Base-by-base conservation (phyloP, 2,888 invertebrate species). In the Meteorus colon region DNA sequence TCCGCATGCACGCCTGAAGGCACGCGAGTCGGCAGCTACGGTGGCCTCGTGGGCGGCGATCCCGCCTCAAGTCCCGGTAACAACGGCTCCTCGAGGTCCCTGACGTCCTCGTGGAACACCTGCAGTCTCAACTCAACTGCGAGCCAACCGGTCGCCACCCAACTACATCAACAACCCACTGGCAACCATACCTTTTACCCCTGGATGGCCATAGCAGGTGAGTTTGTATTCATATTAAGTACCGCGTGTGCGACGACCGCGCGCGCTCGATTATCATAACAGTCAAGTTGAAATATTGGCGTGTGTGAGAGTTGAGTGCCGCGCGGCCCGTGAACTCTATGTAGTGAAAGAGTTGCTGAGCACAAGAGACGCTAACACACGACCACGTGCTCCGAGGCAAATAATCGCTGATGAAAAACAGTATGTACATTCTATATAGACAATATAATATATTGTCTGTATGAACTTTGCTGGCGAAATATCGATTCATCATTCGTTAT, bases 181-280 rank as follows among this genome's bases (percentile, higher is more conserved):
- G 94, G 93, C 91, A 96, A 94, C 91, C 97, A 97, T 93, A 97
- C 97, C 89, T 97, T 97, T 92, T 97, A 97, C 92, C 97, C 97
- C 86, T 97, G 97, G 97, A 97, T 97, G 97, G 97, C 97, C 92
- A 97, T 97, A 93, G 97, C 97, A 97, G 97, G 97, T 97, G 91
- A 94, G 96, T 93, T 75, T 72, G 63, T 60, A 71, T 74, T 67
- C 68, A 68, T 62, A 74, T 34, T 24, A 68, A 65, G 63, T 71
- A 73, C 34, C 27, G 51, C 41, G 48, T 62, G 41, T 41, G 41
- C 41, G 41, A 41, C 41, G 41, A 71, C 48, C 63, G 62, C 63
- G 69, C 31, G 73, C 77, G 73, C 81, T 80, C 83, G 82, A 87
- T 86, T 86, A 86, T 86, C 86, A 84, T 87, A 86, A 86, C 84